Conservation (phyloP, 2,113 vertebrate genomes). For the Leptodactylus fuscus region DNA sequence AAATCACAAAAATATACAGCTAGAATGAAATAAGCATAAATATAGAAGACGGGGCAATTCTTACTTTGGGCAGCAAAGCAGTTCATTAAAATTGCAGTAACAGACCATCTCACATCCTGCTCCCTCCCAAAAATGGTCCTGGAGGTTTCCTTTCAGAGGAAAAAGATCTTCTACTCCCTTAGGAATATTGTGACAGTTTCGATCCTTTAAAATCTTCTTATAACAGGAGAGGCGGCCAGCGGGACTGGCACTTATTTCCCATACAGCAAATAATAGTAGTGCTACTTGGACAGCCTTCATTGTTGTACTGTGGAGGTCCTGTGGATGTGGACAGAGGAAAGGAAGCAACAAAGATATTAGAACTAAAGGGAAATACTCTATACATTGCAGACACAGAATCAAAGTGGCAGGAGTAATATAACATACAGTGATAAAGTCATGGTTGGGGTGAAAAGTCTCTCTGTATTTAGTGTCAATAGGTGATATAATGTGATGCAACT, state of each 20-base stretch:
- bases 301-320: slow-evolving; percentile 63
- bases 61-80: slow-evolving; percentile 88
- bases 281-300: slow-evolving; percentile 65
- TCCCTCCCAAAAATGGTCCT: slow-evolving; percentile 79
- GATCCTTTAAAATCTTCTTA: slow-evolving; percentile 73
- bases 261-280: slow-evolving; percentile 68
- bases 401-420: no score
- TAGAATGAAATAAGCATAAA: background rate
- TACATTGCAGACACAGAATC: no score
- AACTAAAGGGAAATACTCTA: no score
- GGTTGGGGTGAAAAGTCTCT: no score
- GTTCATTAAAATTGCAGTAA: slow-evolving; percentile 78
- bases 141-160: slow-evolving; percentile 63
- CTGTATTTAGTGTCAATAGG: no score
- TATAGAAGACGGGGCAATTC: background rate
- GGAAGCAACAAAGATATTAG: no score
- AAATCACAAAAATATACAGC: background rate
- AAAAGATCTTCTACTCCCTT: slow-evolving; percentile 67
- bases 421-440: no score
- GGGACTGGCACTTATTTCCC: slow-evolving; percentile 62
- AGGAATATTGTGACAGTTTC: slow-evolving; percentile 72
- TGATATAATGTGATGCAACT: no score
- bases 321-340: no score
- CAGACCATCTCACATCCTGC: slow-evolving; percentile 79
- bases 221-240: slow-evolving; percentile 73